These are phyloP conservation scores for Pygoscelis adeliae DNA, from an alignment of 2,113 vertebrate species.

Conservation along the genomic window DNA sequence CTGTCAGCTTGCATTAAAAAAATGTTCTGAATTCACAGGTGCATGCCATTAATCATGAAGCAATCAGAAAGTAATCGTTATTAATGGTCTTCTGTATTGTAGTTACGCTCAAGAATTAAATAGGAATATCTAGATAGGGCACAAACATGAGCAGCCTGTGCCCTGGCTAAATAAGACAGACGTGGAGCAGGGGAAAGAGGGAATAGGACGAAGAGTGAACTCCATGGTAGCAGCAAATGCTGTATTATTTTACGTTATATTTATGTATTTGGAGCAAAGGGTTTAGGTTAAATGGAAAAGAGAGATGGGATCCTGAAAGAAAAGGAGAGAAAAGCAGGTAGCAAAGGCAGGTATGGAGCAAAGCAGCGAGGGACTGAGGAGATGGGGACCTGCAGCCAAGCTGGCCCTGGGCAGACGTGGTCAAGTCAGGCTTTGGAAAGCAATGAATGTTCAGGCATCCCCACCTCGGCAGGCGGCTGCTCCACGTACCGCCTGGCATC, in stretches of 20 bases:
- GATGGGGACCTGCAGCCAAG: not conserved
- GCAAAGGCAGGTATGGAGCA: not conserved
- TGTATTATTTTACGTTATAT: not conserved
- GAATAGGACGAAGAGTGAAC: not conserved
- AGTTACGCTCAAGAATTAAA: not conserved
- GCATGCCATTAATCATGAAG: not conserved
- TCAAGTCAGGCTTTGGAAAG: not conserved
- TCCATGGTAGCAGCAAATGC: not conserved
- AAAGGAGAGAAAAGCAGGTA: not conserved
- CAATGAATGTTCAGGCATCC: not conserved
- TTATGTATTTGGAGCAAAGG: not conserved
- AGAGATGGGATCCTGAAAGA: not conserved
- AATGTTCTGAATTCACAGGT: not conserved
- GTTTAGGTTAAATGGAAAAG: not conserved
- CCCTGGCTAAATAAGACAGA: not conserved
- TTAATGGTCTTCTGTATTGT: not conserved
- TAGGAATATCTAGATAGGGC: not conserved
- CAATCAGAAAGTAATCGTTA: not conserved
- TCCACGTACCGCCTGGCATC: not conserved
- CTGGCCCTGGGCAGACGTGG: not conserved
- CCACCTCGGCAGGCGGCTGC: not conserved
- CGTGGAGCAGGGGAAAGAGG: rapidly evolving
- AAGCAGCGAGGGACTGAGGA: not conserved
- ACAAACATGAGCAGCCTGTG: not conserved
- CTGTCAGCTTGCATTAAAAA: not conserved